Evolutionary conservation across 2,797 vertebrate genomes (phyloP).

Genomic region (Poeciliopsis gracilis): DNA sequence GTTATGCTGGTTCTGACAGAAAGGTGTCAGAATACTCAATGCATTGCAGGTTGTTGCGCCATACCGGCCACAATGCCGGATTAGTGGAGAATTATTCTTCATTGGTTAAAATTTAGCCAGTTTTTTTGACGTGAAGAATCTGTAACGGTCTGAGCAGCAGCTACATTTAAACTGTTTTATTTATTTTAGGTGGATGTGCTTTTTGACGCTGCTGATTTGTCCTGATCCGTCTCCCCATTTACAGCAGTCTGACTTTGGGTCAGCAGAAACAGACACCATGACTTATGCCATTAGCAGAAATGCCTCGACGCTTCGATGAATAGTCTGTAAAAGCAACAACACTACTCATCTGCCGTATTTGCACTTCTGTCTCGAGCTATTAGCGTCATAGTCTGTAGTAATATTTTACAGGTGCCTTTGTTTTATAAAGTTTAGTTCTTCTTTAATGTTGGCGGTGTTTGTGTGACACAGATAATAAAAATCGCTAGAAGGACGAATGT

Average conservation of each 20-base stretch:
- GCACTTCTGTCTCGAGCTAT: neutral
- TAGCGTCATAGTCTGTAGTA: neutral
- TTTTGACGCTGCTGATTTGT: neutral
- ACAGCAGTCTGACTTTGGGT: slow-evolving; percentile 11
- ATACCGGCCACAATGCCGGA: neutral
- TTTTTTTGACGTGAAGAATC: neutral
- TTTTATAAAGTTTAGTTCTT: neutral
- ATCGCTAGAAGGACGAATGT: neutral
- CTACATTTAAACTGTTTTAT: neutral
- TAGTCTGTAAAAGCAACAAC: neutral
- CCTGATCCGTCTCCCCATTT: neutral
- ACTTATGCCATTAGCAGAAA: slow-evolving; percentile 9
- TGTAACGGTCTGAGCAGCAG: neutral
- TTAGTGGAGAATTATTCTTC: neutral
- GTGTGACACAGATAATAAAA: neutral
- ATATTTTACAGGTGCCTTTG: neutral
- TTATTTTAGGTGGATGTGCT: neutral
- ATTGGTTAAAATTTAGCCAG: neutral
- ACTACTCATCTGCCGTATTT: neutral
- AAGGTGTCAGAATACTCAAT: neutral
- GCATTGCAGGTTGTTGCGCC: neutral
- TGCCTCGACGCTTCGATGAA: slow-evolving; percentile 8
- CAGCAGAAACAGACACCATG: slow-evolving; percentile 6
- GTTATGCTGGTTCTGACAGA: no score
- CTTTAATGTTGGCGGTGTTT: neutral